Percentiles rank a stretch among this genome's conserved stretches.
These are phyloP conservation scores for Phymatocera aterrima DNA, from an alignment of 2,888 invertebrate genomes.

Conservation along the genomic window DNA sequence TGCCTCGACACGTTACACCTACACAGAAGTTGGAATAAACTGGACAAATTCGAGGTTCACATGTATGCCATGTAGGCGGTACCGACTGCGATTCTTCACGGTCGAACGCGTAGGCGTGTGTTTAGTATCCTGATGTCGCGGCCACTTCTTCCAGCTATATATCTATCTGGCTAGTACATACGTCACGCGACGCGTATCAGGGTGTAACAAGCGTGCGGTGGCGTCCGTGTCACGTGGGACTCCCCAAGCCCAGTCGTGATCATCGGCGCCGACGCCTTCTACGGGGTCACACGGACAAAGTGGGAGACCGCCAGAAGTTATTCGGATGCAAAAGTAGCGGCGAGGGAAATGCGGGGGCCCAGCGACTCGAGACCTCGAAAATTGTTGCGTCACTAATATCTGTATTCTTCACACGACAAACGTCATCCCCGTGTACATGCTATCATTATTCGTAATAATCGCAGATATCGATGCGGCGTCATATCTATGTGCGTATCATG, in stretches of 20 bases:
- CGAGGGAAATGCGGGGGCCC: conserved; percentile 27
- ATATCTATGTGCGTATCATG: no score
- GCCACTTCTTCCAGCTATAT: conserved; percentile 49
- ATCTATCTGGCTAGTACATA: no score
- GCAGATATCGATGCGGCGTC: neutral
- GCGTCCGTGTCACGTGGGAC: conserved; percentile 55
- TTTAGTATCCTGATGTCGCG: conserved; percentile 64
- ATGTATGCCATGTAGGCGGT: no score
- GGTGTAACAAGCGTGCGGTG: conserved; percentile 60
- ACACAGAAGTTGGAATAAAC: neutral
- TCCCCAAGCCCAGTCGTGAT: conserved; percentile 50
- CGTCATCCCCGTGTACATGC: no score
- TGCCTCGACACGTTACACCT: neutral
- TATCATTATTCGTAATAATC: neutral
- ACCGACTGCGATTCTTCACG: conserved; percentile 55
- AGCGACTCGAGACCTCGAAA: neutral
- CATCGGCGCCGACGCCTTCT: conserved; percentile 28
- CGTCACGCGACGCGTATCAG: conserved; percentile 65
- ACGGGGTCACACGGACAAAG: conserved; percentile 23
- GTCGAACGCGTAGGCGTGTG: conserved; percentile 62
- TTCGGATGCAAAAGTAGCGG: neutral
- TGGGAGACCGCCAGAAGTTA: conserved; percentile 31
- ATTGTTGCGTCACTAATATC: conserved; percentile 6
- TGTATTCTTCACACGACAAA: no score
- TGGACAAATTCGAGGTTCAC: neutral